Evolutionary conservation across 2,113 vertebrate genomes (phyloP), one percentile per base, ranked within the genome.

Genomic region (Notechis scutatus): DNA sequence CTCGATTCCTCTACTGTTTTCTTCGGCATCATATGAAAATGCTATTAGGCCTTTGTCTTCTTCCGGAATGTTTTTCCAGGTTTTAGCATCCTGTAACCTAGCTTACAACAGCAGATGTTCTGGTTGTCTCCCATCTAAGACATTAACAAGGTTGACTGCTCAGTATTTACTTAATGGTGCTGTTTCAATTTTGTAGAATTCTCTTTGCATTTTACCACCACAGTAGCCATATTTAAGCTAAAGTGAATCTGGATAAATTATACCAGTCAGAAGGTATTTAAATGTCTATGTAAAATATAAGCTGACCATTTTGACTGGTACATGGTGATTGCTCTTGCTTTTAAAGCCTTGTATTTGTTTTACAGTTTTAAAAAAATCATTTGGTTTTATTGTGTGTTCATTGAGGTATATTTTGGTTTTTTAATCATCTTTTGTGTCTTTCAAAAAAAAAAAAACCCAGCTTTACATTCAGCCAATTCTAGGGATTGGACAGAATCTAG

Each of bases 381-480:
- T 59, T 85, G 23, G 15, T 42, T 88, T 24, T 21, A 26, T 47
- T 54, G 45, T 9, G 89, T 61, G 26, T 94, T 55, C 23, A 88
- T 15, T 56, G 34, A 47, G 74, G n/a, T 85, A 42, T 88, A 7
- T 10, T 92, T 9, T 90, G 93, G 6, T 15, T 92, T 88, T 95
- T 94, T 85, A 21, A 3, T 2, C 86, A 23, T 91, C 4, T 64
- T 81, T 47, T 92, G 21, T 45, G 47, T 39, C n/a, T 88, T 92
- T 91, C 3, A 3, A 42, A 95, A 61, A 0, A 59, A 26, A 26
- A 94, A 50, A 1, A 50, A 7, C 3, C 42, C 97, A 99, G 99
- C 98, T 99, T 26, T 99, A 99, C 94, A 98, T 99, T 92, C 99
- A 99, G 95, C 98, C 98, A 23, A 97, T 99, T 96, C 95, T 97